These are phyloP conservation scores for Macrosteles quadrilineatus DNA, from an alignment of 1,140 invertebrate species.

Conservation along the genomic window DNA sequence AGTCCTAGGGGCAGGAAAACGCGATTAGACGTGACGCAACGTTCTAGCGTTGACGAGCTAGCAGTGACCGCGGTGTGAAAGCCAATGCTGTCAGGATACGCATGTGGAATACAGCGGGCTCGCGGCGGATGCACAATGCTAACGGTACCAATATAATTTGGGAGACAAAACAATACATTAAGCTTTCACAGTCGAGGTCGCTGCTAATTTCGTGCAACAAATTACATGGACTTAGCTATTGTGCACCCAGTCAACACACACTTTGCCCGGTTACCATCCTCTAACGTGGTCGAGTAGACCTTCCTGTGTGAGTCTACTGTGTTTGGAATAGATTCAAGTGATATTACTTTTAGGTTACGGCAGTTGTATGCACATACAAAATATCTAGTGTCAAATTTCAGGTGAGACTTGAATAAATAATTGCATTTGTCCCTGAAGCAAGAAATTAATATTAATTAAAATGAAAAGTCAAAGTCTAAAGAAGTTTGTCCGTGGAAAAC, in stretches of 20 bases:
- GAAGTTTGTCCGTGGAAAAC: too few species aligned
- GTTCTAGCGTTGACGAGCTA: background rate
- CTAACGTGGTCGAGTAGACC: background rate
- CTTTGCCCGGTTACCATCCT: background rate
- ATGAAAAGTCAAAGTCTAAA: too few species aligned
- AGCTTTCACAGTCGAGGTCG: constrained; percentile 35
- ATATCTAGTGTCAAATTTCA: too few species aligned
- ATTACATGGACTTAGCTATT: constrained; percentile 30
- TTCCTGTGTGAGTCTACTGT: too few species aligned
- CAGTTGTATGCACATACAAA: too few species aligned
- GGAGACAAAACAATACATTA: constrained; percentile 16
- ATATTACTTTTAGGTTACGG: too few species aligned
- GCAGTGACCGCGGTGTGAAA: constrained; percentile 31
- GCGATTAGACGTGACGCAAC: background rate
- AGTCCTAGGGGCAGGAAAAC: constrained; percentile 32
- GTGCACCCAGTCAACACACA: constrained; percentile 14
- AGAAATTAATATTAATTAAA: too few species aligned
- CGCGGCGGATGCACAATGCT: constrained; percentile 31
- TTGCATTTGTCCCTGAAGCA: too few species aligned
- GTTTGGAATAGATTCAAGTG: too few species aligned
- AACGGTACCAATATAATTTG: constrained; percentile 16
- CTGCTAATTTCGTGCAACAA: constrained; percentile 30
- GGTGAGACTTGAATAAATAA: too few species aligned
- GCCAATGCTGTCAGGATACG: constrained; percentile 17
- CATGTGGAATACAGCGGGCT: constrained; percentile 23